These are phyloP conservation scores for Neosalanx taihuensis DNA, from an alignment of 2,797 vertebrate genomes.

Conservation along the genomic window DNA sequence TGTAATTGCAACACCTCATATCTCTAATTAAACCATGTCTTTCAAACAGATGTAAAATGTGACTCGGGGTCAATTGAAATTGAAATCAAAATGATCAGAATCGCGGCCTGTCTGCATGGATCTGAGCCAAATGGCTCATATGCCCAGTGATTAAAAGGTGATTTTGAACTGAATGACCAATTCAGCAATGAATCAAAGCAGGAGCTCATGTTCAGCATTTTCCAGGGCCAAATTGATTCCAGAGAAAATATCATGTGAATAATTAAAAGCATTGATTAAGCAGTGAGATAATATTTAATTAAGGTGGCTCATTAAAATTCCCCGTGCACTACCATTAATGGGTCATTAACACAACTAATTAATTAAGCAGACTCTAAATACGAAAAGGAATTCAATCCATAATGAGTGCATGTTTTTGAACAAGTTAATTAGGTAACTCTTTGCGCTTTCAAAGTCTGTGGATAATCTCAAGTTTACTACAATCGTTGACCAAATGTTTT, in stretches of 20 bases:
- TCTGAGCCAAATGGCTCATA: constrained; percentile 59
- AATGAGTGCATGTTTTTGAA: constrained; percentile 75
- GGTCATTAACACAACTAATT: constrained; percentile 81
- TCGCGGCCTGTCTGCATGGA: constrained; percentile 57
- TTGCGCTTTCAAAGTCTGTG: constrained; percentile 49
- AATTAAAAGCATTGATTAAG: constrained; percentile 82
- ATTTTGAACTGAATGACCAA: constrained; percentile 68
- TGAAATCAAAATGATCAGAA: constrained; percentile 70
- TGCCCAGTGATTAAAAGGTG: constrained; percentile 66
- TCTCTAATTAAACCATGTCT: constrained; percentile 68
- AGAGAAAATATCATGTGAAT: constrained; percentile 77
- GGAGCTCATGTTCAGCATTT: constrained; percentile 64
- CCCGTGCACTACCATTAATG: constrained; percentile 69
- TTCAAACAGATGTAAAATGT: constrained; percentile 67
- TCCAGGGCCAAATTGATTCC: constrained; percentile 69
- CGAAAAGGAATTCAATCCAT: constrained; percentile 74
- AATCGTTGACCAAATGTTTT: constrained; percentile 56
- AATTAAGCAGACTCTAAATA: constrained; percentile 74
- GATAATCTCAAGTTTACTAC: constrained; percentile 52
- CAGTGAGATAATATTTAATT: constrained; percentile 85
- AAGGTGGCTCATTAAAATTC: constrained; percentile 77
- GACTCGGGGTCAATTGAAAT: constrained; percentile 63
- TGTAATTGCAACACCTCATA: constrained; percentile 64
- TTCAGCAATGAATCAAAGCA: constrained; percentile 64
- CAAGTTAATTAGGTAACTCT: constrained; percentile 74